These are phyloP conservation scores for Emys orbicularis DNA, from an alignment of 2,797 vertebrate genomes.

Conservation along the genomic window DNA sequence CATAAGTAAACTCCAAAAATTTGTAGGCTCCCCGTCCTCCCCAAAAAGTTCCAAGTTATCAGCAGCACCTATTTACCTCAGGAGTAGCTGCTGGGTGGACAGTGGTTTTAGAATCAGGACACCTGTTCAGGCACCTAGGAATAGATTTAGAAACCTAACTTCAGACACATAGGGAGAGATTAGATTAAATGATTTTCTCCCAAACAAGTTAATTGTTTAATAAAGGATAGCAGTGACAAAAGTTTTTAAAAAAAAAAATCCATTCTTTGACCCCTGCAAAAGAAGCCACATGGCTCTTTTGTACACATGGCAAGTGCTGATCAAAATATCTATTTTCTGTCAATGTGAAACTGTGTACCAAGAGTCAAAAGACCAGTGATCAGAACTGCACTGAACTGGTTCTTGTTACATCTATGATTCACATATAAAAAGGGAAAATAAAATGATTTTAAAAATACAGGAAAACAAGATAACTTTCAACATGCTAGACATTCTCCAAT, in stretches of 20 bases:
- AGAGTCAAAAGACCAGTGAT: too few relatives aligned
- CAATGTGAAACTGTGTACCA: not conserved
- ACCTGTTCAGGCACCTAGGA: not conserved
- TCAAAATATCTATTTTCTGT: not conserved
- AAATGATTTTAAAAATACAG: not conserved
- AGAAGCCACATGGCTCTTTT: not conserved
- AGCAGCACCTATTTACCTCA: not conserved
- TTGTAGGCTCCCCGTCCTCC: too few relatives aligned
- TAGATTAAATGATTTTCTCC: not conserved
- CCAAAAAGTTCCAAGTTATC: too few relatives aligned
- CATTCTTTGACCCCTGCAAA: not conserved
- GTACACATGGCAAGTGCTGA: not conserved
- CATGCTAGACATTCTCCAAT: not conserved
- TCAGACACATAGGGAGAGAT: not conserved
- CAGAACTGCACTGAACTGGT: not conserved
- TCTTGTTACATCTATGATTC: not conserved
- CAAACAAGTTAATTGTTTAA: not conserved
- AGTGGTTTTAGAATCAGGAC: not conserved
- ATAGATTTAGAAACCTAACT: not conserved
- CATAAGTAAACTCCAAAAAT: not conserved
- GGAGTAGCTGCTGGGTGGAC: not conserved
- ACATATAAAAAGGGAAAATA: not conserved
- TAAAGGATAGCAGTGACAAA: not conserved
- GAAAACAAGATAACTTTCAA: not conserved
- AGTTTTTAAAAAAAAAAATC: not conserved